These are phyloP conservation scores for Zootoca vivipara DNA, from an alignment of 2,113 vertebrate genomes.

Conservation along the genomic window DNA sequence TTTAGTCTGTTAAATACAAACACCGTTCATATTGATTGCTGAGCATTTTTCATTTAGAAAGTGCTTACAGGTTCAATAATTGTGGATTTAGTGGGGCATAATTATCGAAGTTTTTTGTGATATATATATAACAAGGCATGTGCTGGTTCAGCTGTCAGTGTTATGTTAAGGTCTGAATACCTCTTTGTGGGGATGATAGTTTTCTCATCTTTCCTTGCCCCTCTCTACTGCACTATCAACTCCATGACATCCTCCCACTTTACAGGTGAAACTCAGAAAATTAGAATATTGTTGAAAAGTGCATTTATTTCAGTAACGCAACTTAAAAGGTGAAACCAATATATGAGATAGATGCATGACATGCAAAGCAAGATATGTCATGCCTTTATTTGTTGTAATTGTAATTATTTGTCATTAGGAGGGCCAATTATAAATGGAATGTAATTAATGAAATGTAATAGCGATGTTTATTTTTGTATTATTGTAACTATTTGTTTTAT, in stretches of 20 bases:
- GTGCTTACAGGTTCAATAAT: neutral
- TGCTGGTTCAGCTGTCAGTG: accelerated
- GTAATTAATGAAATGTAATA: too few relatives aligned
- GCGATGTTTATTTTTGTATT: too few relatives aligned
- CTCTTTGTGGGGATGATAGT: neutral
- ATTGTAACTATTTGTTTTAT: too few relatives aligned
- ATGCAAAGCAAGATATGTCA: too few relatives aligned
- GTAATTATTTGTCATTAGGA: too few relatives aligned
- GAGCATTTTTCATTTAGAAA: neutral
- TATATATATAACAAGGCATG: accelerated
- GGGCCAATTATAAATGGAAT: too few relatives aligned
- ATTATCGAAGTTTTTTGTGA: neutral
- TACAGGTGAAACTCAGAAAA: too few relatives aligned
- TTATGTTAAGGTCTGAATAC: neutral
- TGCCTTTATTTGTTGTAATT: too few relatives aligned
- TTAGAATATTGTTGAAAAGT: too few relatives aligned
- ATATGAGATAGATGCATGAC: too few relatives aligned
- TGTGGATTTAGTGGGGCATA: neutral
- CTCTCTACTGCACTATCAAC: neutral
- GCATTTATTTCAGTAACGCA: too few relatives aligned
- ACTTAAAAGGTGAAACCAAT: too few relatives aligned
- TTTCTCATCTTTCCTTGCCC: neutral
- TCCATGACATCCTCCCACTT: neutral
- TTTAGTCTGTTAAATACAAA: neutral
- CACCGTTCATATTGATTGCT: neutral